phyloP scores from a whole-genome alignment of 2,888 invertebrate species.

The Dasysyrphus albostriatus region DNA sequence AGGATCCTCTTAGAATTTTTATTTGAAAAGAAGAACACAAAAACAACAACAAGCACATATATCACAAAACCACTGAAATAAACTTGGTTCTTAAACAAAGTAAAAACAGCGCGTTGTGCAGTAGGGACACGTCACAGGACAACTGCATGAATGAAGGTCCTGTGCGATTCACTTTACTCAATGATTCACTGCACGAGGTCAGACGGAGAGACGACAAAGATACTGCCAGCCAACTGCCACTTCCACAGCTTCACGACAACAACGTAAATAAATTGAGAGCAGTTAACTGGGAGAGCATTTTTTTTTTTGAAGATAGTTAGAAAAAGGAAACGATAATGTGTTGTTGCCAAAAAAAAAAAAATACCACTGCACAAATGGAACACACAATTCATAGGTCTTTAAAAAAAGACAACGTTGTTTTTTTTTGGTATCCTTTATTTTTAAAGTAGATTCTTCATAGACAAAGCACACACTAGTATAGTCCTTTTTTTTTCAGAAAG shows the following conservation, averaged over 20 bases:
- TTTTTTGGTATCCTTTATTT: neutral
- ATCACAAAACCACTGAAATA: slow-evolving; percentile 14
- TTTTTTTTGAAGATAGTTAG: slow-evolving; percentile 2
- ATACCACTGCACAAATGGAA: too few relatives aligned
- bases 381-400: neutral
- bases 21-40: neutral
- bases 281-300: slow-evolving; percentile 57
- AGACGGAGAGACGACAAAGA: slow-evolving; percentile 63
- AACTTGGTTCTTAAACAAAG: slow-evolving; percentile 29
- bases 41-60: slow-evolving; percentile 6
- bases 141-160: slow-evolving; percentile 75
- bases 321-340: slow-evolving; percentile 21
- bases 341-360: neutral
- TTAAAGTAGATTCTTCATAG: neutral
- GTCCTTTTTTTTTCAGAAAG: slow-evolving; percentile 1
- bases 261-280: slow-evolving; percentile 49
- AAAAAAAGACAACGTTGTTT: neutral
- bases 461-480: neutral
- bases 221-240: neutral
- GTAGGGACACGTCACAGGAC: slow-evolving; percentile 64
- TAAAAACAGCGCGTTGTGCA: slow-evolving; percentile 57
- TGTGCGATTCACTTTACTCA: slow-evolving; percentile 71
- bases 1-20: slow-evolving; percentile 12
- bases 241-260: slow-evolving; percentile 10
- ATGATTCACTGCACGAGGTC: slow-evolving; percentile 75